These are phyloP conservation scores for Diorhabda sublineata DNA, from an alignment of 1,140 invertebrate species.

Conservation along the genomic window DNA sequence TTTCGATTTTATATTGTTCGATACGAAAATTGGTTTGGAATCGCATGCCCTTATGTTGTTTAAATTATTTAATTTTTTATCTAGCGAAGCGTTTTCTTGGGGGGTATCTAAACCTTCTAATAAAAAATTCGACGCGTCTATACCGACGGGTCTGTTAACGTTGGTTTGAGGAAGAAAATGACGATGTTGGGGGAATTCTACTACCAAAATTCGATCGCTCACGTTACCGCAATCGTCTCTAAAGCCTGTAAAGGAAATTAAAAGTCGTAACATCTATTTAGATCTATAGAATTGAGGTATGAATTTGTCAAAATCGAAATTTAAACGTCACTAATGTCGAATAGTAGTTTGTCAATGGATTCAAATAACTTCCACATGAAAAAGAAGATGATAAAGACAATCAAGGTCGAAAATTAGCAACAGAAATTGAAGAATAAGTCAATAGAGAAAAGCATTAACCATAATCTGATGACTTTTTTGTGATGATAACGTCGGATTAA, in stretches of 20 bases:
- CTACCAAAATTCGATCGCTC: slow-evolving; percentile 74
- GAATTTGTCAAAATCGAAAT: no score
- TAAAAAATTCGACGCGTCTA: slow-evolving; percentile 34
- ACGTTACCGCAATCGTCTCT: slow-evolving; percentile 66
- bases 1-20: not conserved
- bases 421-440: no score
- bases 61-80: slow-evolving; percentile 32
- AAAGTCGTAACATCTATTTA: no score
- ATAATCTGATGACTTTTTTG: no score
- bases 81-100: slow-evolving; percentile 25
- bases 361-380: no score
- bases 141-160: slow-evolving; percentile 37
- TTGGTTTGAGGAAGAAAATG: slow-evolving; percentile 35
- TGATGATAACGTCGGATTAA: no score
- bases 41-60: slow-evolving; percentile 42
- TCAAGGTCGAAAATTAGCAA: no score
- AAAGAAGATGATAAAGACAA: no score
- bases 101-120: slow-evolving; percentile 34
- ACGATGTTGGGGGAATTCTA: slow-evolving; percentile 64
- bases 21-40: not conserved
- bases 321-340: no score
- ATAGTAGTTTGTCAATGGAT: no score
- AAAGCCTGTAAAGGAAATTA: slow-evolving; percentile 58
- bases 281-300: no score
- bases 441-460: no score